phyloP scores from a whole-genome alignment of 2,797 vertebrate genomes.

The Chrysocyon brachyurus region DNA sequence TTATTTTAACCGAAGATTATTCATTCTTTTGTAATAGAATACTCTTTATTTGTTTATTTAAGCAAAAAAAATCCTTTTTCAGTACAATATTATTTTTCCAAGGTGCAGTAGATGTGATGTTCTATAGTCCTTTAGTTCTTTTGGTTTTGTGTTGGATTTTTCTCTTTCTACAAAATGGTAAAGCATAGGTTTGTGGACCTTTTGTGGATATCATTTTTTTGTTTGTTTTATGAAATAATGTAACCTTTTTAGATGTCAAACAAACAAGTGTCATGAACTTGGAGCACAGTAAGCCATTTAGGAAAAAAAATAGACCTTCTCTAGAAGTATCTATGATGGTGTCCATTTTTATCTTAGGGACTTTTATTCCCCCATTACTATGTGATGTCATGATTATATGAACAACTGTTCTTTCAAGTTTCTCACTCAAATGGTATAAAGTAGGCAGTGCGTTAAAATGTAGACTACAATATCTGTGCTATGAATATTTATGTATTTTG shows the following conservation, averaged over 20 bases:
- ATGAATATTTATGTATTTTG: slow-evolving; percentile 77
- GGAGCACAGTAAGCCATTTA: neutral
- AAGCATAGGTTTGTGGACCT: neutral
- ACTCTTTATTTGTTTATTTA: neutral
- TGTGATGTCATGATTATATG: neutral
- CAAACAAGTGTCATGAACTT: neutral
- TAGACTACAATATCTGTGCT: neutral
- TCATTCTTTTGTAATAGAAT: neutral
- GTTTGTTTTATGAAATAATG: neutral
- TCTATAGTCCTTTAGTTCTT: neutral
- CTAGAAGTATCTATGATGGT: neutral
- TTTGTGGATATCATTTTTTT: neutral
- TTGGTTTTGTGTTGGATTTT: neutral
- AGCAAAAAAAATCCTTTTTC: neutral
- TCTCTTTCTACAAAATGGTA: neutral
- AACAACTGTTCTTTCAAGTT: neutral
- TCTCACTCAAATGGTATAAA: neutral
- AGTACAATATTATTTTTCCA: neutral
- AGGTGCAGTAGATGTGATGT: neutral
- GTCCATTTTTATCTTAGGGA: neutral
- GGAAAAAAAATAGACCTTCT: neutral
- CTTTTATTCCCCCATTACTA: neutral
- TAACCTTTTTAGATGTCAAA: neutral
- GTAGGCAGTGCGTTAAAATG: slow-evolving; percentile 36
- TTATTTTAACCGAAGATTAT: neutral